A percentile compares a stretch with the other conserved stretches of the same genome.
These are phyloP conservation scores for Cyprinodon tularosa DNA, from an alignment of 2,113 vertebrate genomes.

Conservation along the genomic window DNA sequence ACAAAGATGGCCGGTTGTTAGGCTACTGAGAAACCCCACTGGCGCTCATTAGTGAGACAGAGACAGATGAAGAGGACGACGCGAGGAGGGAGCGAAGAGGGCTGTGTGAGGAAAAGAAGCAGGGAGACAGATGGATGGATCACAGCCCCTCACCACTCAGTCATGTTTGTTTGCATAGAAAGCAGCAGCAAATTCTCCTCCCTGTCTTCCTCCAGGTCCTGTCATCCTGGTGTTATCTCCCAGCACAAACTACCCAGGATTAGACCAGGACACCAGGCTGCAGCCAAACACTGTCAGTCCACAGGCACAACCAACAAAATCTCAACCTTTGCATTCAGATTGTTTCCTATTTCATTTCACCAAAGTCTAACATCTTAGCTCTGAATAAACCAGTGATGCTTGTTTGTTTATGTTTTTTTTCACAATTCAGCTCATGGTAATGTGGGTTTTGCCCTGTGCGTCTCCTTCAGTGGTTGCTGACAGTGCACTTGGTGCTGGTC, in stretches of 20 bases:
- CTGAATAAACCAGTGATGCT: not conserved
- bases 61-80: conserved; percentile 39
- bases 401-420: not conserved
- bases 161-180: conserved; percentile 52
- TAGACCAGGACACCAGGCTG: conserved; percentile 47
- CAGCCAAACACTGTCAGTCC: conserved; percentile 41
- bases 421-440: not conserved
- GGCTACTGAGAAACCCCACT: conserved; percentile 67
- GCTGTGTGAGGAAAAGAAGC: conserved; percentile 15
- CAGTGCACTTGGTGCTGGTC: too few relatives aligned
- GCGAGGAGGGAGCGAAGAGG: conserved; percentile 22
- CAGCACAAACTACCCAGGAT: conserved; percentile 56
- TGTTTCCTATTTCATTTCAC: not conserved
- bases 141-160: conserved; percentile 30
- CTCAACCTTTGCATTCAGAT: not conserved
- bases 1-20: conserved; percentile 57
- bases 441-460: too few relatives aligned
- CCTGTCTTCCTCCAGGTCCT: conserved; percentile 26
- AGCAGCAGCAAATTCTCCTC: conserved; percentile 33
- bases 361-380: not conserved
- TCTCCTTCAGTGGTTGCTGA: too few relatives aligned
- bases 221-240: conserved; percentile 55
- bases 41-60: conserved; percentile 71
- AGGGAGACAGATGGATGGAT: conserved; percentile 43
- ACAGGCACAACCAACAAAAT: conserved; percentile 31